A percentile compares a stretch with the other conserved stretches of the same genome.
phyloP scores from a whole-genome alignment of 2,888 invertebrate species.

The Latheticus oryzae region DNA sequence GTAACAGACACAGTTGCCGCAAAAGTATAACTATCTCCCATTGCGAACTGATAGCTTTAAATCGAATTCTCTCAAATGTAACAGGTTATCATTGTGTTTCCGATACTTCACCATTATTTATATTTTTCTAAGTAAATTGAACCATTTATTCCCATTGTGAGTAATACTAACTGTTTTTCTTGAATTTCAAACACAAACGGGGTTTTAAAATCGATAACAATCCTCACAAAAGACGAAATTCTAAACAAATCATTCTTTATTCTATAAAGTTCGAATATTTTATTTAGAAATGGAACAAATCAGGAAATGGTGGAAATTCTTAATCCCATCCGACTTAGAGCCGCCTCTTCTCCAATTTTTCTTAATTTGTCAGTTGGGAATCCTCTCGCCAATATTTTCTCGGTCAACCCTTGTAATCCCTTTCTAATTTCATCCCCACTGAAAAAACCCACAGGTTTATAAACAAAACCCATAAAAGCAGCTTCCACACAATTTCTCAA shows the following conservation, averaged over 20 bases:
- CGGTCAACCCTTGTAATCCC: slow-evolving; percentile 19
- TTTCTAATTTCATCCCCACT: slow-evolving; percentile 1
- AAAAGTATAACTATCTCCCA: slow-evolving; percentile 46
- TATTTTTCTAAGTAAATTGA: neutral
- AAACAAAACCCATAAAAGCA: slow-evolving; percentile 37
- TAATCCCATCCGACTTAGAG: too few relatives aligned
- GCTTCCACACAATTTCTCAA: slow-evolving; percentile 25
- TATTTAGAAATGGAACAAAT: too few relatives aligned
- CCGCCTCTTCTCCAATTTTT: too few relatives aligned
- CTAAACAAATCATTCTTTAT: too few relatives aligned
- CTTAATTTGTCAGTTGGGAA: slow-evolving; percentile 6
- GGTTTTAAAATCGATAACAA: too few relatives aligned
- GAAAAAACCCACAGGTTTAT: slow-evolving; percentile 37
- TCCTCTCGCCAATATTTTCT: slow-evolving; percentile 4
- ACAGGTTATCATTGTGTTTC: slow-evolving; percentile 44
- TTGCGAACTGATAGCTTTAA: slow-evolving; percentile 49
- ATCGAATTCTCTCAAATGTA: slow-evolving; percentile 43
- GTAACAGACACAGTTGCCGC: slow-evolving; percentile 46
- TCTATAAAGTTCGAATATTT: too few relatives aligned
- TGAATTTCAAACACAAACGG: too few relatives aligned
- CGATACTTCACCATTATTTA: slow-evolving; percentile 15
- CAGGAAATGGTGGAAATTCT: too few relatives aligned
- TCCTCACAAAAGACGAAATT: too few relatives aligned
- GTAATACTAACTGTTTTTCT: too few relatives aligned
- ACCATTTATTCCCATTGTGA: neutral